Evolutionary conservation across 1,140 invertebrate species (phyloP), one percentile per base, ranked within the genome.

Genomic region (Aphidius ervi): DNA sequence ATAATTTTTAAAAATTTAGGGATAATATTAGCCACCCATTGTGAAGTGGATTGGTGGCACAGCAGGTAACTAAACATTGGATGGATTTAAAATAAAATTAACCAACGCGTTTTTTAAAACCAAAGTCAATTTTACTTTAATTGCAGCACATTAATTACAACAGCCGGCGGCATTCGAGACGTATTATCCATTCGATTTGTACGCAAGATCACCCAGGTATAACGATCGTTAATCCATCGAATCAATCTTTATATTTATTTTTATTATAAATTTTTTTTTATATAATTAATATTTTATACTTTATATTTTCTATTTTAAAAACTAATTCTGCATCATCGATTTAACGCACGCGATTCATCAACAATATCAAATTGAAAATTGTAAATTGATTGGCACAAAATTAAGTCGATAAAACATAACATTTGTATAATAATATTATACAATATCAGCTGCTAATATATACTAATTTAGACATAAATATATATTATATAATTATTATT

Each of bases 71-170:
- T 64, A 64, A 67, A 63, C 56, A 67, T 58, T 49, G 58, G 45
- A 50, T 39, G 53, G 61, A 50, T 52, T 61, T 65, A 61, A 65
- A 63, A 64, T 61, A 67, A 67, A 64, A 67, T 58, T 56, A 23
- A 59, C 58, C 60, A 60, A 62, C 58, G 56, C 31, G 48, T 46
- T 43, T 48, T 43, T 20, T 42, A 37, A 59, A 59, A 43, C 58
- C 49, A 50, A 31, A 31, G 20, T 50, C 58, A 52, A 58, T 62
- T 59, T 59, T 41, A 62, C 59, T 56, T 66, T 66, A 66, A 66
- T 66, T 63, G 65, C 60, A 56, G 47, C 59, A 66, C 65, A 66
- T 66, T 63, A 66, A 66, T 66, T 65, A 63, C 61, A 53, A 58
- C 43, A 52, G 63, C 57, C 63, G 46, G 49, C 49, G 58, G 59